These are phyloP conservation scores for Cyanocitta stelleri DNA, from an alignment of 2,113 vertebrate genomes.

Conservation along the genomic window DNA sequence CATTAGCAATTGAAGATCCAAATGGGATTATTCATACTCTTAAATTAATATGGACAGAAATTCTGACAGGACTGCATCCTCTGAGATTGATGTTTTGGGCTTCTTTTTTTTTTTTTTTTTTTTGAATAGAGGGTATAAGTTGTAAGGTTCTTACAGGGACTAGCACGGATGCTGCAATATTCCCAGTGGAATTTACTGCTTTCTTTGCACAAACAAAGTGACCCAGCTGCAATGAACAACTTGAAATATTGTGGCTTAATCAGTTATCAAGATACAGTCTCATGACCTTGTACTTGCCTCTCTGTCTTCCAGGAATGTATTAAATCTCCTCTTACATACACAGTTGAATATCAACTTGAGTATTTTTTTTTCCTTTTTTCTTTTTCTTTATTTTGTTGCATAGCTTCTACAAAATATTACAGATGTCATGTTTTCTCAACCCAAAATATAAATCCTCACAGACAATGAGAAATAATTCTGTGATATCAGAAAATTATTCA, in stretches of 20 bases:
- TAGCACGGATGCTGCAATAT: not conserved
- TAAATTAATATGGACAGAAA: not conserved
- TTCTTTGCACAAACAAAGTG: not conserved
- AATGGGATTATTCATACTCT: not conserved
- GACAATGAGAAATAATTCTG: not conserved
- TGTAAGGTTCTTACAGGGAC: not conserved
- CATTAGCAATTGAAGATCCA: not conserved
- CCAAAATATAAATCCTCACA: not conserved
- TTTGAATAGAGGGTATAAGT: rapidly evolving
- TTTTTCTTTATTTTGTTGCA: not conserved
- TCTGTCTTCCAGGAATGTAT: not conserved
- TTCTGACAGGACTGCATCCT: not conserved
- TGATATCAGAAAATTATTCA: not conserved
- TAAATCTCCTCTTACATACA: not conserved
- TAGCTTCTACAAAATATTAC: not conserved
- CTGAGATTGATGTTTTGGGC: not conserved
- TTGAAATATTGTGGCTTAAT: not conserved
- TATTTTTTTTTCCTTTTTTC: rapidly evolving
- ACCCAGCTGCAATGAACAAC: not conserved
- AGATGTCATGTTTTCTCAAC: not conserved
- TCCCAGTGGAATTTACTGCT: not conserved
- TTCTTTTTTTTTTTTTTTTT: not conserved
- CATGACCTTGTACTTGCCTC: not conserved
- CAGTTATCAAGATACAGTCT: not conserved
- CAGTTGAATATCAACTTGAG: not conserved